Evolutionary conservation across 2,888 invertebrate species (phyloP), one percentile per base, ranked within the genome.

Genomic region (Adineta ricciae): DNA sequence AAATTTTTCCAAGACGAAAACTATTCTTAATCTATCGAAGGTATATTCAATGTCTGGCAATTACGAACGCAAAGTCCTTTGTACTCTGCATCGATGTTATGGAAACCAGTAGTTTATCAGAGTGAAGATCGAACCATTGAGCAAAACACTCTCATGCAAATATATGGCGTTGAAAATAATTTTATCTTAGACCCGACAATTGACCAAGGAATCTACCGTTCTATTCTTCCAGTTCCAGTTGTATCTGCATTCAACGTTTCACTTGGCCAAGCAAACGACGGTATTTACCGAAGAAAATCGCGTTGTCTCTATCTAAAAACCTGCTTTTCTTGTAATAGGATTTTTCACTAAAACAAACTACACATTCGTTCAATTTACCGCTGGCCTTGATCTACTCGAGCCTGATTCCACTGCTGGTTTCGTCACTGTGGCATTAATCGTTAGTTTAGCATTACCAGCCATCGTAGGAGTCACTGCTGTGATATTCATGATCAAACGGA

Each of bases 301-400:
- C n/a, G n/a, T n/a, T n/a, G n/a, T 46, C 46, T 46, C 11, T 8
- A 8, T 46, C 11, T 46, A 46, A 46, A 46, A 46, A 46, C 11
- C 19, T 50, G 14, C 2, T 27, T 27, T 27, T 27, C 27, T 27
- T 56, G 11, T 56, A 32, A 32, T 64, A 64, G 64, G 64, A n/a
- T 78, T 78, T n/a, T 78, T 78, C 41, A n/a, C 38, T 41, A 78
- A 78, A 41, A 78, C 78, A 41, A 78, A 78, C 11, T 78, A 78
- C 41, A 78, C 78, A 41, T 78, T 78, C 14, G 41, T 78, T 41
- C 78, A 78, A 78, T 41, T 78, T 41, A 41, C 78, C 21, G 78
- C 78, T 41, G 78, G 78, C 41, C n/a, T 78, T 41, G 41, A 41
- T n/a, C 2, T n/a, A 2, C 38, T 41, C n/a, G 41, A 41, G 3